Conservation (phyloP, 2,113 vertebrate species). For the Lycaon pictus region DNA sequence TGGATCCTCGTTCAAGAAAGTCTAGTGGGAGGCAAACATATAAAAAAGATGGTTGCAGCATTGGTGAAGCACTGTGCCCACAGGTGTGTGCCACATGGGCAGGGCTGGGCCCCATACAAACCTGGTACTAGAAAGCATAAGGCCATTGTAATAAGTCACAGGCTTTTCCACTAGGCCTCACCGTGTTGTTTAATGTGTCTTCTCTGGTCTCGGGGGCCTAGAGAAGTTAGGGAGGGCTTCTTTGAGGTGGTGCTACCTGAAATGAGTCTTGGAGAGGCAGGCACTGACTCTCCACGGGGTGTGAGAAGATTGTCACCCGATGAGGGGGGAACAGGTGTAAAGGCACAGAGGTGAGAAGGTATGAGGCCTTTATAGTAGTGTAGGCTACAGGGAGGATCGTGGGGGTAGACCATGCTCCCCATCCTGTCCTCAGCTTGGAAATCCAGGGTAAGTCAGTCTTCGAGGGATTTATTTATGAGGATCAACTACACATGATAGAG, state of each 20-base stretch:
- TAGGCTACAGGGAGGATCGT: neutral
- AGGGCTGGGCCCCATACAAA: rapidly evolving
- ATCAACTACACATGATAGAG: neutral
- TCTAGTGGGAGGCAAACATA: neutral
- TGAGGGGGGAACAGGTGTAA: neutral
- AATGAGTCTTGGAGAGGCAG: neutral
- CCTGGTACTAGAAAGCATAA: neutral
- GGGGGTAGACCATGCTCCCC: too few species aligned
- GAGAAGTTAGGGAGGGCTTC: neutral
- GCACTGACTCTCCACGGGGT: rapidly evolving
- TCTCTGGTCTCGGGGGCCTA: neutral
- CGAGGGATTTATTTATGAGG: neutral
- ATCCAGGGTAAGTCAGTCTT: neutral
- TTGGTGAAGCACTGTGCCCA: neutral
- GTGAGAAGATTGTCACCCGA: neutral
- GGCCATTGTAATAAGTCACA: neutral
- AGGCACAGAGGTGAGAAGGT: neutral
- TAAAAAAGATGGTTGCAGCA: neutral
- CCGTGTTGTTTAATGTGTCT: neutral
- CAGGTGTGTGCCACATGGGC: neutral
- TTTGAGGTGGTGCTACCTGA: neutral
- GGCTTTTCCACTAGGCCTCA: neutral
- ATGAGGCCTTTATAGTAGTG: neutral
- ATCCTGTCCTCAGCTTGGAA: neutral
- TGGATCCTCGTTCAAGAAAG: neutral